Evolutionary conservation across 2,888 invertebrate genomes (phyloP).

Genomic region (Sminthurinus aureus): DNA sequence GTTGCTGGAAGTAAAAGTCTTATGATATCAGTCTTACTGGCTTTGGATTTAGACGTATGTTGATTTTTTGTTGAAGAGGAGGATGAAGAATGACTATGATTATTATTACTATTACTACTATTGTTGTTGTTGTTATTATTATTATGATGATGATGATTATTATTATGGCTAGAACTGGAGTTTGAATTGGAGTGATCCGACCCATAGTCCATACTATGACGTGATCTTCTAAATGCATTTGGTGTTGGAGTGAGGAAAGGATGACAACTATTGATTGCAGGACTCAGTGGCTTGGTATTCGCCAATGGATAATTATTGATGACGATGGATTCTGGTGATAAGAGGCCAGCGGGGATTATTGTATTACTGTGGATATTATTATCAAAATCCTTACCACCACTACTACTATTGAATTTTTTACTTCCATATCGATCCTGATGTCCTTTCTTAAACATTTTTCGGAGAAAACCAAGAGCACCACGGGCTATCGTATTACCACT

Average conservation of each 20-base stretch:
- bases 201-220: too few species aligned
- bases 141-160: neutral
- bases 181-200: slow-evolving; percentile 31
- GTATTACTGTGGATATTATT: slow-evolving; percentile 16
- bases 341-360: slow-evolving; percentile 37
- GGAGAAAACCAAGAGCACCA: slow-evolving; percentile 57
- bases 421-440: slow-evolving; percentile 36
- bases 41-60: slow-evolving; percentile 31
- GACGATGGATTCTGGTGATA: slow-evolving; percentile 42
- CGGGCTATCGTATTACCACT: slow-evolving; percentile 49
- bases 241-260: slow-evolving; percentile 59
- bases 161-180: slow-evolving; percentile 34
- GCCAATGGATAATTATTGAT: slow-evolving; percentile 45
- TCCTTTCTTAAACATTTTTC: slow-evolving; percentile 59
- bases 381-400: slow-evolving; percentile 2
- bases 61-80: neutral
- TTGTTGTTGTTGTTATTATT: neutral
- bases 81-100: neutral
- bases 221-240: slow-evolving; percentile 55
- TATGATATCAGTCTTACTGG: slow-evolving; percentile 59
- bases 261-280: slow-evolving; percentile 48
- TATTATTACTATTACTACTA: neutral
- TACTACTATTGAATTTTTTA: neutral
- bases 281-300: slow-evolving; percentile 49
- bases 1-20: slow-evolving; percentile 48